A percentile compares a stretch with the other conserved stretches of the same genome.
Evolutionary conservation across 2,888 invertebrate genomes (phyloP).

Genomic region (Tubulanus polymorphus): DNA sequence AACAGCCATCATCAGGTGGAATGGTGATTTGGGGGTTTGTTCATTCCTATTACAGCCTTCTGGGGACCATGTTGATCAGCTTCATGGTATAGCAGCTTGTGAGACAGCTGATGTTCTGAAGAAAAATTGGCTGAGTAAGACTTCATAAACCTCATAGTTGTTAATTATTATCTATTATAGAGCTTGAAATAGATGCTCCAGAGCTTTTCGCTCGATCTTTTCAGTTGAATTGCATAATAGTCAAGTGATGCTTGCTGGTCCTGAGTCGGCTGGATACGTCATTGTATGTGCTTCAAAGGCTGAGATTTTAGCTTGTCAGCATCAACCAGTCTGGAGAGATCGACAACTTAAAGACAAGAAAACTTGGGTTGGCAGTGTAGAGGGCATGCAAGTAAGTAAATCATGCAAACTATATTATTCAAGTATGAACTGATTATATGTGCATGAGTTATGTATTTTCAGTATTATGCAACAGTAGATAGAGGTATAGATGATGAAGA

Average conservation of each 20-base stretch:
- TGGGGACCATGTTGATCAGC: constrained; percentile 60
- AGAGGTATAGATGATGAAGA: constrained; percentile 66
- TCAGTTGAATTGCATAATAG: constrained; percentile 82
- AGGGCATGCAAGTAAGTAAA: constrained; percentile 85
- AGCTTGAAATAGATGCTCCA: no score
- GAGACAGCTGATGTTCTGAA: constrained; percentile 86
- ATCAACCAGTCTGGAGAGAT: constrained; percentile 84
- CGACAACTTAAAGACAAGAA: constrained; percentile 85
- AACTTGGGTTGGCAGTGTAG: constrained; percentile 91
- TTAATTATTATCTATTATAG: not conserved
- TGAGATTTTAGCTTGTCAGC: constrained; percentile 83
- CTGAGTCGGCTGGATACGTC: constrained; percentile 95
- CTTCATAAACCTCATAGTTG: not conserved
- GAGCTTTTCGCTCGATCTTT: no score
- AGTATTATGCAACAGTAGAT: constrained; percentile 91
- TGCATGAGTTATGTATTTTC: constrained; percentile 10
- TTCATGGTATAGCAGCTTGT: constrained; percentile 82
- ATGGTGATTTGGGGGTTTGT: no score
- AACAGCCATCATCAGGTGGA: no score
- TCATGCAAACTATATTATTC: no score
- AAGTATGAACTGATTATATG: no score
- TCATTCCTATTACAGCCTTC: constrained; percentile 40
- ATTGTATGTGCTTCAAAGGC: constrained; percentile 95
- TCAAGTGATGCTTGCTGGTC: constrained; percentile 85
- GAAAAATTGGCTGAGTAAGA: constrained; percentile 88